Evolutionary conservation across 2,888 invertebrate species (phyloP).

Genomic region (Ophonus ardosiacus): DNA sequence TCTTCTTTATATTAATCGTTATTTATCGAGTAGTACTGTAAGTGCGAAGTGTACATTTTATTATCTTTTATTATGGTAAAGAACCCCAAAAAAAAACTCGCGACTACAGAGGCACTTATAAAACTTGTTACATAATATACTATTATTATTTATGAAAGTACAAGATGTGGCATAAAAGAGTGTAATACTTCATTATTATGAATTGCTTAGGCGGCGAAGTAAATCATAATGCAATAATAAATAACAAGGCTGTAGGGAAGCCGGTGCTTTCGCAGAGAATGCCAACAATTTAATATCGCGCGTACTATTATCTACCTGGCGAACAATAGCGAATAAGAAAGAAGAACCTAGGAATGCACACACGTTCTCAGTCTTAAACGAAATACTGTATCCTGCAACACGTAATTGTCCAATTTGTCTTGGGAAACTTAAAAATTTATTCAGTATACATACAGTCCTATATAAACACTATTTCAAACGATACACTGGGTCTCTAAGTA

Average conservation of each 20-base stretch:
- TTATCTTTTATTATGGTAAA: too few species aligned
- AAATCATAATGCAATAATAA: slow-evolving; percentile 20
- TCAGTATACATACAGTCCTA: neutral
- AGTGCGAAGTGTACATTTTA: too few species aligned
- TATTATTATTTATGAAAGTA: too few species aligned
- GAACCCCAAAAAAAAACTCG: too few species aligned
- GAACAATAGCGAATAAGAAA: slow-evolving; percentile 53
- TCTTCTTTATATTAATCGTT: too few species aligned
- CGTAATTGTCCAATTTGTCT: slow-evolving; percentile 4
- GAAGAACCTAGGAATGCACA: slow-evolving; percentile 46
- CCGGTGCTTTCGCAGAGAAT: slow-evolving; percentile 33
- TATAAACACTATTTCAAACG: neutral
- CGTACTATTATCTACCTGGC: slow-evolving; percentile 51
- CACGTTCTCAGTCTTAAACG: neutral
- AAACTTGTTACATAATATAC: too few species aligned
- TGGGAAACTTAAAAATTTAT: neutral
- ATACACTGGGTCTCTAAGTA: neutral
- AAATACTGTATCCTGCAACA: neutral
- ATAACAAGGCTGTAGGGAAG: slow-evolving; percentile 14
- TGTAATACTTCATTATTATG: neutral
- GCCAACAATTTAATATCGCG: slow-evolving; percentile 60
- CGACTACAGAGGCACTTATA: too few species aligned
- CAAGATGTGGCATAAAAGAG: neutral
- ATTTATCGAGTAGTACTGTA: too few species aligned
- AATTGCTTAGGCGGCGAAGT: neutral